phyloP scores from a whole-genome alignment of 37 sponge, comb jelly and placozoan species.

The Oscarella lobularis region DNA sequence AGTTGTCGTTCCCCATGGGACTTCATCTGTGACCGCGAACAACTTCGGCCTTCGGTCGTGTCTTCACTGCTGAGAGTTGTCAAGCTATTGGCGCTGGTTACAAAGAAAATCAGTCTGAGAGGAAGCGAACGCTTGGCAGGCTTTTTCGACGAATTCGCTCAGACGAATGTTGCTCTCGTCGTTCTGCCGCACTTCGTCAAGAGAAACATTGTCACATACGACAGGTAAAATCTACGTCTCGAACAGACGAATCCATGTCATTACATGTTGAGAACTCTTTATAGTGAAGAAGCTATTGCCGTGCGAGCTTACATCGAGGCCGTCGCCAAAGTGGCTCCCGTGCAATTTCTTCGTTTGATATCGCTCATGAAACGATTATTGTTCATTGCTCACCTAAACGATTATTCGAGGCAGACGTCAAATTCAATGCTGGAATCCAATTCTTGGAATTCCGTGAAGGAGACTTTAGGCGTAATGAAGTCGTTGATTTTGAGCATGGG shows the following conservation, averaged over 20 bases:
- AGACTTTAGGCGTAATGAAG: not conserved
- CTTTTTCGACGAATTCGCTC: not conserved
- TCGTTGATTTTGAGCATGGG: not conserved
- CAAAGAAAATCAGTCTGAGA: no score
- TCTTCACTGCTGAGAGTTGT: no score
- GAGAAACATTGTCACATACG: not conserved
- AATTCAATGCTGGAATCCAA: no score
- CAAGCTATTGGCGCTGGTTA: no score
- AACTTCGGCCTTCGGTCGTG: no score
- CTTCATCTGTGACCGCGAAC: no score
- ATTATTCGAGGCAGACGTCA: not conserved
- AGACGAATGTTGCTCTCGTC: not conserved
- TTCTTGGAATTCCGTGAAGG: not conserved
- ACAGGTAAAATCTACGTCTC: not conserved
- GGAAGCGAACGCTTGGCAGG: not conserved
- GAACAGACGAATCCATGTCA: no score
- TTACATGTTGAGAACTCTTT: no score
- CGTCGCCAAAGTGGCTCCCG: not conserved
- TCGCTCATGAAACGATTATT: not conserved
- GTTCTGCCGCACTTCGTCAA: not conserved
- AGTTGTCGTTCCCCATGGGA: no score
- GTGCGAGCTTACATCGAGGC: not conserved
- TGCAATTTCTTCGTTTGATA: not conserved
- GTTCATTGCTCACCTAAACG: not conserved
- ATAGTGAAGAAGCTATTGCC: not conserved